Evolutionary conservation across 2,888 invertebrate genomes (phyloP), one percentile per base, ranked within the genome.

Genomic region (Eilema depressum): DNA sequence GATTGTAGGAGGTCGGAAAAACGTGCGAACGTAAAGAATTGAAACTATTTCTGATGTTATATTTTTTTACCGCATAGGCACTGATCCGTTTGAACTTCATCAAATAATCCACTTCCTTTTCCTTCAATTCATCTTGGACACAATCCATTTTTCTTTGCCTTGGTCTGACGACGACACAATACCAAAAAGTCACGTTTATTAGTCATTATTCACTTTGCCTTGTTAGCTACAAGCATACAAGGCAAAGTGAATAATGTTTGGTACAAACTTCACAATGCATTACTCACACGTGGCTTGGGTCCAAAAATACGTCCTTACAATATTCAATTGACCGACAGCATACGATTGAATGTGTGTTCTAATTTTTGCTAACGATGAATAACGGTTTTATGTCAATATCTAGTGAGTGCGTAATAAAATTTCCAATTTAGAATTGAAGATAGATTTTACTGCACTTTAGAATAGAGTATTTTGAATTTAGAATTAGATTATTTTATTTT

Each of bases 351-450:
- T 70, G 68, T 70, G 68, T 66, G 71, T 67, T 66, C 81, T 75
- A 75, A 75, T 77, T 76, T 79, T 72, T 82, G 66, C 68, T 68
- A 81, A 66, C 65, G 65, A 41, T 62, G 69, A 73, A 69, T 73
- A 23, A 65, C 7, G 4, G 14, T 41, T 62, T 63, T 17, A 8
- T 37, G 17, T 17, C 33, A 33, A 37, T 62, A 47, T 12, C 47
- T n/a, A 28, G 26, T 28, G 47, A 47, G 26, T 47, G 12, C n/a
- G 20, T 47, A 64, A 26, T 26, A 14, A 14, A 59, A 28, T 59
- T 59, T 5, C 26, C 20, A 59, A 7, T 28, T 25, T 26, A 26
- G 28, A 10, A 59, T 59, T 59, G 14, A 26, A 28, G 28, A 59
- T 26, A 26, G 25, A 4, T 12, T 12, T 25, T 26, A 59, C 5